Percentiles rank a stretch among this genome's conserved stretches.
Conservation (phyloP, 2,888 invertebrate genomes). For the Tachystola acroxantha region DNA sequence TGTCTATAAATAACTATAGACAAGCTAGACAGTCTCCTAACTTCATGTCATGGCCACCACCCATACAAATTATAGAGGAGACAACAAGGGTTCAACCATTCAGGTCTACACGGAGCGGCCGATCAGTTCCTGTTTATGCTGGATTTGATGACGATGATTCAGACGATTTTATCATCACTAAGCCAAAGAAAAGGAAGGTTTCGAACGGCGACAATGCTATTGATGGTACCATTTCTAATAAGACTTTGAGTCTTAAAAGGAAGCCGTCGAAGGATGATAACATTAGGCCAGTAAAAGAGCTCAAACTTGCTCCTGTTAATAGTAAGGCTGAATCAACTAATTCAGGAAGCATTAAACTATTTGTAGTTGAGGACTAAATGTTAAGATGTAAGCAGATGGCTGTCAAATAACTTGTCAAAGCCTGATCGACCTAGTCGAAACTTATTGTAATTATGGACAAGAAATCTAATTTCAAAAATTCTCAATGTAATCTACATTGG, state of each 20-base stretch:
- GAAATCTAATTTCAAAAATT: too few species aligned
- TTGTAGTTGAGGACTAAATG: constrained; percentile 55
- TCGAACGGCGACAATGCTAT: constrained; percentile 46
- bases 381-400: too few species aligned
- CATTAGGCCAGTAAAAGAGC: constrained; percentile 44
- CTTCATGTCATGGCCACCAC: constrained; percentile 61
- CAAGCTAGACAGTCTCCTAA: constrained; percentile 56
- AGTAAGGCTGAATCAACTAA: constrained; percentile 17
- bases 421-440: too few species aligned
- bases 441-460: too few species aligned
- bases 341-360: constrained; percentile 29
- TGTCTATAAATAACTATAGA: constrained; percentile 61
- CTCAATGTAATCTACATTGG: too few species aligned
- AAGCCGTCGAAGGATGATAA: constrained; percentile 58
- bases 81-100: constrained; percentile 51
- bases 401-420: too few species aligned
- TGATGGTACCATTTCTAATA: constrained; percentile 48
- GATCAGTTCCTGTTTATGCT: constrained; percentile 60
- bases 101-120: constrained; percentile 63
- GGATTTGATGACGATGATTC: constrained; percentile 68
- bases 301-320: constrained; percentile 34
- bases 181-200: constrained; percentile 58
- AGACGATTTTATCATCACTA: constrained; percentile 59
- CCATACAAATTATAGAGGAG: constrained; percentile 63
- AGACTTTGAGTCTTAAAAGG: constrained; percentile 57